phyloP scores from a whole-genome alignment of 2,113 vertebrate species.

The Chiloscyllium plagiosum region DNA sequence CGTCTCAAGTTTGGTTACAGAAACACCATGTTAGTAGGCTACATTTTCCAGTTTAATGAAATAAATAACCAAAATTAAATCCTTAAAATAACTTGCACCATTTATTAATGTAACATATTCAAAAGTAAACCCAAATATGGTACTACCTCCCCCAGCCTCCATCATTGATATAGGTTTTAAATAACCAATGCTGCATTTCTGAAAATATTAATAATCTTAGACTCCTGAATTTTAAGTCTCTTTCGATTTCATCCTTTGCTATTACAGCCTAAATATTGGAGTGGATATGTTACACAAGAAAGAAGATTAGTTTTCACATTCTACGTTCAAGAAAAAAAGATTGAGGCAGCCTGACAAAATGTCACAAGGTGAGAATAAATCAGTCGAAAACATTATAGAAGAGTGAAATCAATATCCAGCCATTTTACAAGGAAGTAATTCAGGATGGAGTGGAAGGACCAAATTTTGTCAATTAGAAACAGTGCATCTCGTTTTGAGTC shows the following conservation, averaged over 20 bases:
- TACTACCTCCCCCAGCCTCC: neutral
- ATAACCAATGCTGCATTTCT: neutral
- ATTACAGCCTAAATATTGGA: neutral
- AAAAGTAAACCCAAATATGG: neutral
- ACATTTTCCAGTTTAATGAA: neutral
- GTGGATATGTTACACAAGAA: no score
- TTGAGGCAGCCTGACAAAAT: neutral
- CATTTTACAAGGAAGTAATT: neutral
- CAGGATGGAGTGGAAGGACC: neutral
- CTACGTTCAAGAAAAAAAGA: neutral
- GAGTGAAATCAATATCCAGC: neutral
- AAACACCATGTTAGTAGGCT: neutral
- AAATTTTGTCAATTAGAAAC: neutral
- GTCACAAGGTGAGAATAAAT: neutral
- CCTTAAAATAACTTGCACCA: neutral
- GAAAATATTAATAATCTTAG: neutral
- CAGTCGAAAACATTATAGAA: neutral
- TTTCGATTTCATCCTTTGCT: neutral
- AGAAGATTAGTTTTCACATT: neutral
- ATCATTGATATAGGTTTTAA: neutral
- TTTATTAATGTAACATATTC: neutral
- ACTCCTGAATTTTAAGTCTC: neutral
- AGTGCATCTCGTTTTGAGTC: neutral
- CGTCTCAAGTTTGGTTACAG: neutral
- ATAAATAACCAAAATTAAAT: neutral